Conservation (phyloP, 2,113 vertebrate genomes). For the Hypomesus transpacificus region DNA sequence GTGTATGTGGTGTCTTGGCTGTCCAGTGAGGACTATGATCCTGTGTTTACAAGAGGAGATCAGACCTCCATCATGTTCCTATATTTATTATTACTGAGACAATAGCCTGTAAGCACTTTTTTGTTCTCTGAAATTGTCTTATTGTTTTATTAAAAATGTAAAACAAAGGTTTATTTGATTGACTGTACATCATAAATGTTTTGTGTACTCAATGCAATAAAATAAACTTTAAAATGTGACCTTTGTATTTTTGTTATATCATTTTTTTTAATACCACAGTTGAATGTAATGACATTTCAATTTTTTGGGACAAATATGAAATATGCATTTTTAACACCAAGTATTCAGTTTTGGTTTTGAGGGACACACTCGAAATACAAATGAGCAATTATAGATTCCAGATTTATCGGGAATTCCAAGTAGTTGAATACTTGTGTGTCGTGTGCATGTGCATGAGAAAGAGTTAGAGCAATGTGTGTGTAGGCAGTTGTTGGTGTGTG, state of each 20-base stretch:
- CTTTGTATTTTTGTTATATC: conserved; percentile 25
- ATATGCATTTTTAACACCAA: too few species aligned
- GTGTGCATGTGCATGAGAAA: neutral
- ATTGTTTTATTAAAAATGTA: conserved; percentile 85
- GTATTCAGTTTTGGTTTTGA: too few species aligned
- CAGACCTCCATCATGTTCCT: conserved; percentile 75
- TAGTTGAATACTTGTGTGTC: neutral
- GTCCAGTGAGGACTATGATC: conserved; percentile 77
- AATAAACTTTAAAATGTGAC: conserved; percentile 57
- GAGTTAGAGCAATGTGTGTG: neutral
- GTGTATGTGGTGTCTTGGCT: conserved; percentile 81
- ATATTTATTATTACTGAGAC: conserved; percentile 93
- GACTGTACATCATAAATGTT: conserved; percentile 93
- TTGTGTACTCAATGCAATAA: conserved; percentile 90
- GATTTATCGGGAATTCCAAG: too few species aligned
- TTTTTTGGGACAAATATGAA: too few species aligned
- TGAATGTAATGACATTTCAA: too few species aligned
- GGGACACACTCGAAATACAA: too few species aligned
- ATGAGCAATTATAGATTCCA: too few species aligned
- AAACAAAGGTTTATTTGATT: conserved; percentile 72
- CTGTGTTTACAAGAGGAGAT: conserved; percentile 70
- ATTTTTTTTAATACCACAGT: conserved; percentile 5
- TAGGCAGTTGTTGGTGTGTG: conserved; percentile 18
- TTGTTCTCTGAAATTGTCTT: conserved; percentile 74
- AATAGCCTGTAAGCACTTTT: conserved; percentile 97